Base-by-base conservation (phyloP, 2,888 invertebrate genomes). In the Drosophila anomalata region DNA sequence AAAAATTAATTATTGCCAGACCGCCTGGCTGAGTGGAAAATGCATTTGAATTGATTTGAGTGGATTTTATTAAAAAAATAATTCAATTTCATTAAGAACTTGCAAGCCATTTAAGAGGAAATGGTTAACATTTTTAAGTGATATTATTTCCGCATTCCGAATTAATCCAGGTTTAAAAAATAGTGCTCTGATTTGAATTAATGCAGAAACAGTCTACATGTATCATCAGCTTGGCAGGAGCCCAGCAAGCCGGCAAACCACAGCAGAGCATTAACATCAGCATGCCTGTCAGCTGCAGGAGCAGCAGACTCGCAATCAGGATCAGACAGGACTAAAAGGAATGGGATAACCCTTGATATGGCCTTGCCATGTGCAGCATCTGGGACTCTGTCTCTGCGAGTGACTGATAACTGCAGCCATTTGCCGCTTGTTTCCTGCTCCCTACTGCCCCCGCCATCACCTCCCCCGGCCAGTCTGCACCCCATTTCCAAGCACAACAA, bases 361-460 rank as follows among this genome's bases (percentile, higher is more conserved):
- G 56, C 59, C 51, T 55, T 47, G 36, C 50, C 52, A 66, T 44
- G 56, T 61, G 31, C 56, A 46, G 42, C 63, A 59, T 46, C 56
- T 57, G 46, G 54, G 52, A n/a, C 62, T 26, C 54, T 65, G 68
- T 12, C 62, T 33, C 56, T 65, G 67, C 9, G 33, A 72, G 61
- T 74, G 76, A 71, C 62, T 78, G 77, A 78, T 77, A 76, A 78
- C 71, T 59, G 55, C 59, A 55, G 53, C 54, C 55, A 33, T 73
- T 59, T 44, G 57, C 63, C 60, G 61, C 62, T 51, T 57, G 65
- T 65, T 60, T 48, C 52, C 50, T n/a, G 36, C 36, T n/a, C n/a
- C 7, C 44, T 26, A 29, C 22, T 9, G 20, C 7, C 29, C 31
- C 12, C 11, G 24, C 31, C 22, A 0, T n/a, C 17, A 11, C 17